Evolutionary conservation across 2,797 vertebrate genomes (phyloP).

Genomic region (Sciurus carolinensis): DNA sequence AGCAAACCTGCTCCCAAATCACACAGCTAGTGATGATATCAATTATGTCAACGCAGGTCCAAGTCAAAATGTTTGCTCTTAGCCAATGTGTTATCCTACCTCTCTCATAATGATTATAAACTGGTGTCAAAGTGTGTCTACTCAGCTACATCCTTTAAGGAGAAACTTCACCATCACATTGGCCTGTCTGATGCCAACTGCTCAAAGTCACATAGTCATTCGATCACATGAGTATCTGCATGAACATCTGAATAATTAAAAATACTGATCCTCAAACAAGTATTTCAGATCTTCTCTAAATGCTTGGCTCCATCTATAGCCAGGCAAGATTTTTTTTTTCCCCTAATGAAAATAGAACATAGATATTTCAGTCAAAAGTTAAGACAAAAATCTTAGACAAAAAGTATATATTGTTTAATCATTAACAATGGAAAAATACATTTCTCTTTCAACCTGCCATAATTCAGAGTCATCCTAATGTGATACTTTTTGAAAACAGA

Average conservation of each 20-base stretch:
- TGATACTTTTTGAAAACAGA: background rate
- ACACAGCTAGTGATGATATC: background rate
- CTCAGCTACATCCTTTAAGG: background rate
- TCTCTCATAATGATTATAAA: background rate
- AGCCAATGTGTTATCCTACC: background rate
- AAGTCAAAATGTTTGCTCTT: background rate
- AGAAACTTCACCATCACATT: background rate
- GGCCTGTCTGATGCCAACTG: background rate
- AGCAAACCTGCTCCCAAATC: background rate
- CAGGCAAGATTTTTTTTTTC: background rate
- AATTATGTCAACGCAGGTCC: background rate
- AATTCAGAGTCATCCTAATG: background rate
- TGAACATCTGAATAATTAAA: conserved; percentile 10
- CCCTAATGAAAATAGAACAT: background rate
- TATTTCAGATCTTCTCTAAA: conserved; percentile 19
- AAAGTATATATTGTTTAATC: background rate
- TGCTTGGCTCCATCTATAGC: background rate
- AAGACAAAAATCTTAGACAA: background rate
- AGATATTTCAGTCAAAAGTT: background rate
- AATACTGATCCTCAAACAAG: background rate
- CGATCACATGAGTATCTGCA: background rate
- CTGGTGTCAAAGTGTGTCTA: background rate
- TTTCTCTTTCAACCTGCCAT: background rate
- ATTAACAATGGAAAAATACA: background rate
- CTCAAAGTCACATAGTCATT: background rate